Percentiles rank a stretch among this genome's conserved stretches.
Conservation (phyloP, 2,797 vertebrate species). For the Cuniculus paca region DNA sequence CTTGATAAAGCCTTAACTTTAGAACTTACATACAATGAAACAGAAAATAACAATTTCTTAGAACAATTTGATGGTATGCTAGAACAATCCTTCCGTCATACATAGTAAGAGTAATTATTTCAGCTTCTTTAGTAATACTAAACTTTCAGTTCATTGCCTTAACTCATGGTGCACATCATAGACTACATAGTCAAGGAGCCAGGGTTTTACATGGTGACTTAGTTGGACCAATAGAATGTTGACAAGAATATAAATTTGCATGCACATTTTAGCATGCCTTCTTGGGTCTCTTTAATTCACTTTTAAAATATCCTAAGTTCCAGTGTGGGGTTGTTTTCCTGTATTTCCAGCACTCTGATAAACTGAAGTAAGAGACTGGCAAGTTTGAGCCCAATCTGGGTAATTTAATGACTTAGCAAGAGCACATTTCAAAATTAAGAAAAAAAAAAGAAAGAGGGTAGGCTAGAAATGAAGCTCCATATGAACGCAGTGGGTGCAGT, state of each 20-base stretch:
- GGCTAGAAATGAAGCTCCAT: background rate
- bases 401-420: background rate
- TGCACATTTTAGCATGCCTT: background rate
- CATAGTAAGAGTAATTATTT: background rate
- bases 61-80: background rate
- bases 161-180: background rate
- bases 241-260: background rate
- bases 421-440: background rate
- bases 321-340: background rate
- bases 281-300: background rate
- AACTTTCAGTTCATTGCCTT: background rate
- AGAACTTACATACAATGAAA: background rate
- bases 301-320: background rate
- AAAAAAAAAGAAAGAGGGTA: accelerated
- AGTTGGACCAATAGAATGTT: background rate
- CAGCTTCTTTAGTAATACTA: background rate
- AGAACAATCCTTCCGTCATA: background rate
- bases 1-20: background rate
- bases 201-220: background rate
- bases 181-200: background rate
- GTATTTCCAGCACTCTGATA: background rate
- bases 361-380: background rate
- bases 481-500: background rate
- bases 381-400: background rate
- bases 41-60: background rate